Evolutionary conservation across 2,888 invertebrate genomes (phyloP).

Genomic region (Mesoligia furuncula): DNA sequence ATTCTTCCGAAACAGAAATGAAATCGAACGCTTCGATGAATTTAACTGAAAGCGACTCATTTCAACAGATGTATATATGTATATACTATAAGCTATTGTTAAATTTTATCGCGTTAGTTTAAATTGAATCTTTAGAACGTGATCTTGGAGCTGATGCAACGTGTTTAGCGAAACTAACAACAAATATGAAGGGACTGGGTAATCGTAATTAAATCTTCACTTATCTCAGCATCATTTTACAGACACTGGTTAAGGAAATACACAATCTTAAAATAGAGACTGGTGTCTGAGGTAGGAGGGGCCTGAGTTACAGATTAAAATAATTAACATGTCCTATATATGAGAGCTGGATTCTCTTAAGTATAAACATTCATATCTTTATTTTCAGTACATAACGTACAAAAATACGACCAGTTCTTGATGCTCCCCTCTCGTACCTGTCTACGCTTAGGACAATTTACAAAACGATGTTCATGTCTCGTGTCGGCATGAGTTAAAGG

Average conservation of each 20-base stretch:
- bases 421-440: too few species aligned
- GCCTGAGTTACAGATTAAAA: neutral
- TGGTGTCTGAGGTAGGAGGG: neutral
- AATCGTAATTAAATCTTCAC: neutral
- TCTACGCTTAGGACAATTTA: too few species aligned
- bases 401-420: too few species aligned
- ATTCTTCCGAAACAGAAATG: slow-evolving; percentile 11
- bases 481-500: neutral
- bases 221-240: neutral
- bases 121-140: slow-evolving; percentile 41
- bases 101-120: slow-evolving; percentile 29
- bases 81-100: neutral
- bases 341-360: neutral
- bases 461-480: neutral
- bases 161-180: neutral
- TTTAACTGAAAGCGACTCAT: neutral
- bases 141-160: neutral
- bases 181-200: neutral
- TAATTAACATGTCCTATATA: neutral
- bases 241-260: neutral
- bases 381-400: too few species aligned
- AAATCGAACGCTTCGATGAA: neutral
- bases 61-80: neutral
- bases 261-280: neutral
- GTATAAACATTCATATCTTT: too few species aligned